Percentiles rank a stretch among this genome's conserved stretches.
These are phyloP conservation scores for Apantesis nais DNA, from an alignment of 2,888 invertebrate species.

Conservation along the genomic window DNA sequence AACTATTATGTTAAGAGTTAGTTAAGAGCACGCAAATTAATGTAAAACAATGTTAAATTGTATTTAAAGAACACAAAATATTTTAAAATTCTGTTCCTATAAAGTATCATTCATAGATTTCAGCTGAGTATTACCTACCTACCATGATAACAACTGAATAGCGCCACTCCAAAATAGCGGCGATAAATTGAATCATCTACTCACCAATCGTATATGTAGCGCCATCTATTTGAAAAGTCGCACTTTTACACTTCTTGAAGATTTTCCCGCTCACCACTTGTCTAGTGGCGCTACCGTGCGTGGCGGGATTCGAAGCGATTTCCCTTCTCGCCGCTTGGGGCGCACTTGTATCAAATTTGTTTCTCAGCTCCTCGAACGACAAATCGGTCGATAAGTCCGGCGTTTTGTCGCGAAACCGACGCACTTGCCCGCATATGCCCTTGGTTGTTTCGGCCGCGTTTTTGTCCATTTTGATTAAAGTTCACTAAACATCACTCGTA, in stretches of 20 bases:
- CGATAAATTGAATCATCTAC: constrained; percentile 57
- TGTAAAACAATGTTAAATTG: too few species aligned
- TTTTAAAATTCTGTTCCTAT: too few species aligned
- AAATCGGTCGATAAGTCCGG: constrained; percentile 71
- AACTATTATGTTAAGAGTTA: too few species aligned
- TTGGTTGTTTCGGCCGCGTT: constrained; percentile 58
- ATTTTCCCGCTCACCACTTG: constrained; percentile 85
- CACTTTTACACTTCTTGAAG: constrained; percentile 94
- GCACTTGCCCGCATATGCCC: constrained; percentile 77
- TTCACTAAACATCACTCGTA: constrained; percentile 52
- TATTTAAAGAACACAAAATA: too few species aligned
- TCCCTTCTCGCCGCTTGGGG: constrained; percentile 66
- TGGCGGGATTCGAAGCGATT: constrained; percentile 77
- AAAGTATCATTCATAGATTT: not conserved
- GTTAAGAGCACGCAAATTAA: too few species aligned
- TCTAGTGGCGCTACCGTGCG: constrained; percentile 80
- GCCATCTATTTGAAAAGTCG: constrained; percentile 94
- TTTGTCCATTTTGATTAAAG: constrained; percentile 65
- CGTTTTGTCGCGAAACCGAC: constrained; percentile 61
- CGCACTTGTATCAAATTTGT: constrained; percentile 78
- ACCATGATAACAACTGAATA: constrained; percentile 1
- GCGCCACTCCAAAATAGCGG: constrained; percentile 40
- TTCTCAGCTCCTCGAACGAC: constrained; percentile 78
- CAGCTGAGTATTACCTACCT: not conserved
- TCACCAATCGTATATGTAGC: constrained; percentile 94